Conservation (phyloP, 1,140 invertebrate genomes). For the Drosophila mayri region DNA sequence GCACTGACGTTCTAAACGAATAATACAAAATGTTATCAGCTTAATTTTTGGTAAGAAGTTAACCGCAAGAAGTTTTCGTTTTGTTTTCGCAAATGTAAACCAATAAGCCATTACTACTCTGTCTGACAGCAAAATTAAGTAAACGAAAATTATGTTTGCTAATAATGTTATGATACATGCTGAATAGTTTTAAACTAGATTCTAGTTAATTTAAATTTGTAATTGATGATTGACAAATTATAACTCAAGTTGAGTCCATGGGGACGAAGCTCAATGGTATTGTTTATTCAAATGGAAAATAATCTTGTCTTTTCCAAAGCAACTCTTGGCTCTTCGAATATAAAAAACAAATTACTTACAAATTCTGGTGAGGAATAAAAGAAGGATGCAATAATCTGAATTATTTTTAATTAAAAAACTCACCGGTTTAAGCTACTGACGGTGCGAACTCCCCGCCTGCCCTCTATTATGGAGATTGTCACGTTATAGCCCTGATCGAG, state of each 20-base stretch:
- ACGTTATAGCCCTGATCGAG: slow-evolving; percentile 89
- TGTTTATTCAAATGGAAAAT: background rate
- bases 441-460: slow-evolving; percentile 86
- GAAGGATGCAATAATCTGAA: background rate
- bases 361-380: background rate
- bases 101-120: no score
- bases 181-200: background rate
- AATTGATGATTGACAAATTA: background rate
- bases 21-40: no score
- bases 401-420: background rate
- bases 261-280: slow-evolving; percentile 90
- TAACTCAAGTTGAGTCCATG: slow-evolving; percentile 24
- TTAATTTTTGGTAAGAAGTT: no score
- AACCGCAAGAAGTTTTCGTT: no score
- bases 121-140: no score
- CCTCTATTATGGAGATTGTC: slow-evolving; percentile 89
- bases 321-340: background rate
- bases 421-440: slow-evolving; percentile 86
- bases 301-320: background rate
- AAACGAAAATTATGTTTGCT: background rate
- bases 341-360: background rate
- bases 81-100: background rate
- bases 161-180: no score
- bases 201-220: background rate
- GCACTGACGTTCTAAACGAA: slow-evolving; percentile 90